Evolutionary conservation across 2,797 vertebrate genomes (phyloP).

Genomic region (Phataginus tricuspis): DNA sequence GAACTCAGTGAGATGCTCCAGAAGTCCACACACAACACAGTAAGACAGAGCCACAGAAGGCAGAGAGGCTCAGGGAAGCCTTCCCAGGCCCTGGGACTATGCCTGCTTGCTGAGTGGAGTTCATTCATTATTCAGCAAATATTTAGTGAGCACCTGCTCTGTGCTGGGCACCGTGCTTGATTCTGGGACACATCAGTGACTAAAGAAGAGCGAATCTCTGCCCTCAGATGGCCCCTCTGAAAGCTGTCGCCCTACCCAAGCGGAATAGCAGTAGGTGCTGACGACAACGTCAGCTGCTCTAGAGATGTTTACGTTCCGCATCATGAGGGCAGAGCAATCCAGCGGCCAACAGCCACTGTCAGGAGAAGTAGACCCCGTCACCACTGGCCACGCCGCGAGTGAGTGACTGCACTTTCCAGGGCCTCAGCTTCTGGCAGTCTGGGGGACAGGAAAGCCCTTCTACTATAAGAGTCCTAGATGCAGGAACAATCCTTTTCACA

Average conservation of each 20-base stretch:
- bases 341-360: not conserved
- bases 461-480: not conserved
- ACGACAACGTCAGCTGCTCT: fast-evolving
- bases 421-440: not conserved
- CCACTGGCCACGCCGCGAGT: fast-evolving
- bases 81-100: not conserved
- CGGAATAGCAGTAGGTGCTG: not conserved
- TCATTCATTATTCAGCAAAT: not conserved
- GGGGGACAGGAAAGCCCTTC: not conserved
- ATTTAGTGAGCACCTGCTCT: not conserved
- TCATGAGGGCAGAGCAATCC: not conserved
- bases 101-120: not conserved
- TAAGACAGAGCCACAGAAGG: not conserved
- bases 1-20: not conserved
- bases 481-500: not conserved
- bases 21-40: not conserved
- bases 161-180: not conserved
- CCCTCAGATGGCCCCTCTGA: not conserved
- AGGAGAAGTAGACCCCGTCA: not conserved
- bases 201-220: not conserved
- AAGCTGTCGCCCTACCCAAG: too few species aligned
- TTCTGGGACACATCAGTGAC: not conserved
- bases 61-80: not conserved
- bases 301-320: not conserved
- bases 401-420: not conserved